Base-by-base conservation (phyloP, 1,140 invertebrate genomes). In the Andricus grossulariae region DNA sequence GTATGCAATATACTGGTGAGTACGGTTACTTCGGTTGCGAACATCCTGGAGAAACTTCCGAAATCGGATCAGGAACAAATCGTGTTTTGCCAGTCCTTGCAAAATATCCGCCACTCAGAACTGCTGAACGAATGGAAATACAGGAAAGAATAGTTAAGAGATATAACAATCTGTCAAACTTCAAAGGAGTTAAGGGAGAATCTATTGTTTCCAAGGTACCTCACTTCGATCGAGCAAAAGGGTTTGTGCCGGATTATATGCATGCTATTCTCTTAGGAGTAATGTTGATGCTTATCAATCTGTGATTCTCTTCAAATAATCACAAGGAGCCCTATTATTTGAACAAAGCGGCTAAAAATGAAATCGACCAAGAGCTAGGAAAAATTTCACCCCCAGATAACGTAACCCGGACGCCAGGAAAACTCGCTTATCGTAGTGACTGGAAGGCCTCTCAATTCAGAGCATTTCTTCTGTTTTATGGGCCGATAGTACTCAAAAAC, bases 1-100 rank as follows among this genome's bases (percentile, higher is more conserved):
- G 73, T 25, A 70, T 73, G 50, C 55, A 50, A 19, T 78, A 55
- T 55, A 74, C 74, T 74, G 76, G 76, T 15, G 60, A 70, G 16
- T 74, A 54, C 39, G 60, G 72, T 0, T 78, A 50, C 49, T 45
- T 32, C 11, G 70, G 45, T n/a, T 78, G 76, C 39, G 76, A 78
- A 71, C 55, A 77, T 77, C 75, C 75, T 39, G 71, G 71, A 18
- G 10, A 18, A 2, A 77, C 39, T n/a, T 66, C 54, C 16, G n/a
- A 32, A 49, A 73, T 18, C 19, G 39, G 32, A 5, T 7, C 15
- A 19, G 72, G 60, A 15, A 49, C 49, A 19, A 78, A 45, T 71
- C 45, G 60, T 16, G 60, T 74, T 7, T 78, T 70, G 51, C 66
- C 72, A 8, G n/a, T 49, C 1, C 13, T 71, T 39, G 19, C 55